phyloP scores from a whole-genome alignment of 2,113 vertebrate species.

The Onychostoma macrolepis region DNA sequence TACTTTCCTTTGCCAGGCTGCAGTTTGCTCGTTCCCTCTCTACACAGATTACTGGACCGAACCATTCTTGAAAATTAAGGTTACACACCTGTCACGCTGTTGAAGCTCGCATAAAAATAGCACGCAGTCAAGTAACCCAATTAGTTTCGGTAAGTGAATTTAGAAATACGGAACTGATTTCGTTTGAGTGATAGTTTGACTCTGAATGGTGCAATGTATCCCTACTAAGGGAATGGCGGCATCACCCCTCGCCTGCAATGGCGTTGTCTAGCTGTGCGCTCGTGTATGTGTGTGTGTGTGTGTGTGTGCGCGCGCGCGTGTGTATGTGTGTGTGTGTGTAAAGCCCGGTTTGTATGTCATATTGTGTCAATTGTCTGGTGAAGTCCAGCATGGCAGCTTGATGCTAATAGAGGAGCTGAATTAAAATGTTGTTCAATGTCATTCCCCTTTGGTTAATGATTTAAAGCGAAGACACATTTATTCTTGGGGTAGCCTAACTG shows the following conservation, averaged over 20 bases:
- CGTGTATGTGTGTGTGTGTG: conserved; percentile 35
- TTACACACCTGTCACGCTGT: conserved; percentile 74
- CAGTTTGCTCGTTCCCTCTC: conserved; percentile 68
- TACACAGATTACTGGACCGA: conserved; percentile 74
- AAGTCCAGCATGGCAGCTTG: conserved; percentile 42
- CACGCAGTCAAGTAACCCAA: neutral
- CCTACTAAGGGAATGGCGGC: conserved; percentile 68
- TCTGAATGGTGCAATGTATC: conserved; percentile 19
- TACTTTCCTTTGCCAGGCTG: conserved; percentile 65
- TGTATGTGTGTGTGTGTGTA: conserved; percentile 18
- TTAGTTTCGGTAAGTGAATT: accelerated
- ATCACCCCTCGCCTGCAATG: conserved; percentile 77
- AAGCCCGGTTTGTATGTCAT: conserved; percentile 61
- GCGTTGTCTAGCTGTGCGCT: conserved; percentile 69
- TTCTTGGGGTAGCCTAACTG: conserved; percentile 40
- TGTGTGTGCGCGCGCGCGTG: conserved; percentile 6
- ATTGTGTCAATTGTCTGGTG: conserved; percentile 61
- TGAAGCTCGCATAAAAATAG: conserved; percentile 13
- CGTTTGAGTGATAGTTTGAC: neutral
- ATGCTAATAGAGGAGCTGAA: conserved; percentile 56
- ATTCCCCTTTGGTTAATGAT: conserved; percentile 16
- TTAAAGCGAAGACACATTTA: conserved; percentile 54
- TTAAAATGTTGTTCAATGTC: conserved; percentile 55
- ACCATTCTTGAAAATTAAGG: conserved; percentile 73
- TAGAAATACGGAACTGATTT: neutral